A percentile compares a stretch with the other conserved stretches of the same genome.
phyloP scores from a whole-genome alignment of 2,888 invertebrate genomes.

The Psylliodes chrysocephalus region DNA sequence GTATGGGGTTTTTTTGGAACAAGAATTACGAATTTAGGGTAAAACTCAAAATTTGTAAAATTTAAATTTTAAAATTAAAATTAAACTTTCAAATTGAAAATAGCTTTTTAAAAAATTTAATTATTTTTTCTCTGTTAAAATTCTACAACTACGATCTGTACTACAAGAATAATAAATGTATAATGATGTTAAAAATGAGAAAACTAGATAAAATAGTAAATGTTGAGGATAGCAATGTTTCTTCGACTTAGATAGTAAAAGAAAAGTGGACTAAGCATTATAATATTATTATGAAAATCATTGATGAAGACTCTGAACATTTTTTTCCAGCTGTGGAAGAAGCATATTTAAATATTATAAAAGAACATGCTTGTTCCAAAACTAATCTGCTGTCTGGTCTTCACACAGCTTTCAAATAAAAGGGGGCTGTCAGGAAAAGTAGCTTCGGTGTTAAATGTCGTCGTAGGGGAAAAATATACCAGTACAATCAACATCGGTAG shows the following conservation, averaged over 20 bases:
- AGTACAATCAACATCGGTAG: background rate
- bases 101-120: too few relatives aligned
- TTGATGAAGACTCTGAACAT: background rate
- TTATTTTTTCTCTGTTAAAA: too few relatives aligned
- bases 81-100: too few relatives aligned
- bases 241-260: background rate
- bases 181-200: too few relatives aligned
- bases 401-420: background rate
- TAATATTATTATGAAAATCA: background rate
- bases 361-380: background rate
- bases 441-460: background rate
- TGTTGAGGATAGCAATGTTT: background rate
- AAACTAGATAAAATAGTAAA: too few relatives aligned
- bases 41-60: too few relatives aligned
- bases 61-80: too few relatives aligned
- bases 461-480: background rate
- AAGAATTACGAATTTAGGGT: too few relatives aligned
- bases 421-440: background rate
- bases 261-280: background rate
- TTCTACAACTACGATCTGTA: too few relatives aligned
- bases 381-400: background rate
- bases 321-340: background rate
- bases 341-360: background rate
- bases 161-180: too few relatives aligned
- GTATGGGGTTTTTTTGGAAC: too few relatives aligned